phyloP scores from a whole-genome alignment of 1,140 invertebrate species.

The Drosophila pallidifrons region DNA sequence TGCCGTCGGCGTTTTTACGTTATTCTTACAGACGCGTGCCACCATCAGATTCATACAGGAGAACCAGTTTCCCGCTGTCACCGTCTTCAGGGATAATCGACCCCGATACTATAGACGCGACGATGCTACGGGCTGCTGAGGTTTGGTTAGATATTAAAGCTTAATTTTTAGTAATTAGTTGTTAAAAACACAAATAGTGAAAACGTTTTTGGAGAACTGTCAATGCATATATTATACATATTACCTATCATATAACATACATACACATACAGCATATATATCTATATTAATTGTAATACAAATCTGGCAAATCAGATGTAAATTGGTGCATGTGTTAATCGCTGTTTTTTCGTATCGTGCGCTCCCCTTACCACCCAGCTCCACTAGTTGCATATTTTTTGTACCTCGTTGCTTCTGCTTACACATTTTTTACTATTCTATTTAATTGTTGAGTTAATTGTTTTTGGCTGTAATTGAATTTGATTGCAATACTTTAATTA shows the following conservation, averaged over 20 bases:
- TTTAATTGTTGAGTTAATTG: conserved; percentile 74
- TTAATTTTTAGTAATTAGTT: conserved; percentile 74
- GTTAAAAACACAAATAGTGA: conserved; percentile 62
- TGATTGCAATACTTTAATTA: conserved; percentile 57
- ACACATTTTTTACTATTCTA: conserved; percentile 45
- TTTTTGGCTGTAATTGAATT: conserved; percentile 64
- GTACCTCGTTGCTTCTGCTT: conserved; percentile 55
- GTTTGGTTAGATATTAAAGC: conserved; percentile 89
- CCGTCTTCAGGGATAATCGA: conserved; percentile 96
- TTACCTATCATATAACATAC: conserved; percentile 11
- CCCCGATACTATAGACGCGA: conserved; percentile 96
- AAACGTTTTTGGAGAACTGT: conserved; percentile 37
- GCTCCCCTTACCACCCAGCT: not conserved
- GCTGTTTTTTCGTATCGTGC: conserved; percentile 16
- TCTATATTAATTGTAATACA: conserved; percentile 16
- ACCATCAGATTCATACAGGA: conserved; percentile 91
- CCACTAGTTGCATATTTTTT: conserved; percentile 3
- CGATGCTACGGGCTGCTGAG: conserved; percentile 93
- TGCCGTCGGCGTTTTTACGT: not conserved
- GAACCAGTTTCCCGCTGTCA: conserved; percentile 97
- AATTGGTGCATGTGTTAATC: conserved; percentile 70
- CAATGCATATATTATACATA: conserved; percentile 22
- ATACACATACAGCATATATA: conserved; percentile 44
- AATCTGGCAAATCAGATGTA: conserved; percentile 35
- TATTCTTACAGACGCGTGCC: conserved; percentile 87